Evolutionary conservation across 2,888 invertebrate genomes (phyloP).

Genomic region (Tiphia femorata): DNA sequence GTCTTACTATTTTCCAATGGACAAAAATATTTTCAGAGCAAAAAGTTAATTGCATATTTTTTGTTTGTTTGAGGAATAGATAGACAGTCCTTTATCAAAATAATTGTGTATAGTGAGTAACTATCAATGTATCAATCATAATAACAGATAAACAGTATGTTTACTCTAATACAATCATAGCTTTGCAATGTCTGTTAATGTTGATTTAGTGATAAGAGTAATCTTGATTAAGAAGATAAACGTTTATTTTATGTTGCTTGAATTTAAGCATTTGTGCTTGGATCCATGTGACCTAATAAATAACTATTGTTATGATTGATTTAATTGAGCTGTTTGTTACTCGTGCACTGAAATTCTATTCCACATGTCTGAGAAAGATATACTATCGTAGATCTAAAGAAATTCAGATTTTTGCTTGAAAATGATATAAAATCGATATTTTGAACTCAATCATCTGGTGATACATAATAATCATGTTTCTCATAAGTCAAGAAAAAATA

Average conservation of each 20-base stretch:
- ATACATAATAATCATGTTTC: neutral
- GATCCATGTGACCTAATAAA: conserved; percentile 43
- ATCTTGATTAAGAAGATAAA: conserved; percentile 19
- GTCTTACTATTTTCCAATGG: no score
- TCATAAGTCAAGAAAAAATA: no score
- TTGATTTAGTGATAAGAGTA: conserved; percentile 37
- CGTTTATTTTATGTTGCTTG: conserved; percentile 24
- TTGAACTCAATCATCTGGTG: neutral
- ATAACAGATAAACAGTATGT: conserved; percentile 24
- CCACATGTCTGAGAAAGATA: neutral
- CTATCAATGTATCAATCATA: conserved; percentile 27
- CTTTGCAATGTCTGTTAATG: conserved; percentile 23
- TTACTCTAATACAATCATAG: conserved; percentile 11
- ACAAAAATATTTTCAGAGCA: no score
- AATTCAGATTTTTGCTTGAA: neutral
- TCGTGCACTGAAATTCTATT: conserved; percentile 12
- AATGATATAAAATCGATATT: neutral
- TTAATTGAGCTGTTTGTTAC: conserved; percentile 23
- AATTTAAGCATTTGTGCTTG: conserved; percentile 37
- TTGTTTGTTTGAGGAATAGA: neutral
- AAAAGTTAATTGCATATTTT: neutral
- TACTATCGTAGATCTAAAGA: neutral
- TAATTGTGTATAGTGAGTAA: conserved; percentile 19
- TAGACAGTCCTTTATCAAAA: neutral
- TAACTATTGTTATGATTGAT: conserved; percentile 49